A percentile compares a stretch with the other conserved stretches of the same genome.
Evolutionary conservation across 2,888 invertebrate species (phyloP).

Genomic region (Leptogaster cylindrica): DNA sequence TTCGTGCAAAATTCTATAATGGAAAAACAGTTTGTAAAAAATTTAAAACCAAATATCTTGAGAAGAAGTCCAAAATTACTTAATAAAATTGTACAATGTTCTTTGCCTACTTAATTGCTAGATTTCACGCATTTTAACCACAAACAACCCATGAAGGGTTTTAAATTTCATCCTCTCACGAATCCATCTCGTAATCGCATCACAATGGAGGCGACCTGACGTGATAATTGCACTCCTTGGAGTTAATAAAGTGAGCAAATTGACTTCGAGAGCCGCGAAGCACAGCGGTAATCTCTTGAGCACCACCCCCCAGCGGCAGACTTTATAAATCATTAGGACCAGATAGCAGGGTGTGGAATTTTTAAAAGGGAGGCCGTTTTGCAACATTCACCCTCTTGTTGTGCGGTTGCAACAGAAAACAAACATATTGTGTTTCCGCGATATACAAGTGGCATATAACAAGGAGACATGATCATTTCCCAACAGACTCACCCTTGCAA

Average conservation of each 20-base stretch:
- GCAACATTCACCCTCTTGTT: slow-evolving; percentile 20
- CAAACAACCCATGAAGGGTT: neutral
- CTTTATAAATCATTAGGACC: slow-evolving; percentile 29
- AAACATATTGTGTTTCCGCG: slow-evolving; percentile 6
- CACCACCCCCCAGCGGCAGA: slow-evolving; percentile 16
- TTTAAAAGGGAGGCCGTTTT: neutral
- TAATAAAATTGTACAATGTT: too few species aligned
- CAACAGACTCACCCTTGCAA: too few species aligned
- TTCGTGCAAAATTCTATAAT: too few species aligned
- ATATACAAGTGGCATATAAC: neutral
- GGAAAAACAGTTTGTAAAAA: too few species aligned
- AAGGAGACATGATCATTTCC: neutral
- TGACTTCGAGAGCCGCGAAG: slow-evolving; percentile 14
- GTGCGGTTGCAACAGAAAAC: neutral
- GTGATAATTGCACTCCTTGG: slow-evolving; percentile 25
- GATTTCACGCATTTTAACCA: slow-evolving; percentile 28
- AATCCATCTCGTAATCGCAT: slow-evolving; percentile 19
- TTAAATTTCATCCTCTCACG: neutral
- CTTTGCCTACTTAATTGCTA: too few species aligned
- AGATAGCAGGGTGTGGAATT: slow-evolving; percentile 15
- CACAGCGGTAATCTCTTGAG: neutral
- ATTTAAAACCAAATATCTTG: too few species aligned
- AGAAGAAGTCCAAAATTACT: too few species aligned
- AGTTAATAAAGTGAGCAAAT: slow-evolving; percentile 14
- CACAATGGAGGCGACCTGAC: slow-evolving; percentile 1